Percentiles rank a stretch among this genome's conserved stretches.
Evolutionary conservation across 2,888 invertebrate species (phyloP).

Genomic region (Cenopis cana): DNA sequence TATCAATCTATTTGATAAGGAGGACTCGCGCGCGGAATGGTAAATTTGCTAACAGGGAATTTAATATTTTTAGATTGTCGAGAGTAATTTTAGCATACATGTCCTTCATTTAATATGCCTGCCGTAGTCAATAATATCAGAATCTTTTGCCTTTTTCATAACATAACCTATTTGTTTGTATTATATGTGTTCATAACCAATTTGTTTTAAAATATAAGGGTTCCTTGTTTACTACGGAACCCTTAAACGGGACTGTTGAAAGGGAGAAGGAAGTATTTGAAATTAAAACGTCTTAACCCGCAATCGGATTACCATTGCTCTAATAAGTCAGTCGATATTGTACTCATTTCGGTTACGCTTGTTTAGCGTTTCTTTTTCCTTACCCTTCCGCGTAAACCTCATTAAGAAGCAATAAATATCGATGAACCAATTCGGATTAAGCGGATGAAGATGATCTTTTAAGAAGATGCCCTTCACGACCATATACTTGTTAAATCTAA

Average conservation of each 20-base stretch:
- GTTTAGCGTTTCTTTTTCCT: slow-evolving; percentile 8
- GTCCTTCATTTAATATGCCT: too few relatives aligned
- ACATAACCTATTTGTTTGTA: too few relatives aligned
- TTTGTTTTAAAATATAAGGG: too few relatives aligned
- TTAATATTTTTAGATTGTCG: neutral
- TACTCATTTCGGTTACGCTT: slow-evolving; percentile 6
- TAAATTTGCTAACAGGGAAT: neutral
- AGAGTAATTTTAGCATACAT: neutral
- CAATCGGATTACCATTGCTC: neutral
- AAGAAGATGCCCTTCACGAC: slow-evolving; percentile 25
- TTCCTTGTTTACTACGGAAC: too few relatives aligned
- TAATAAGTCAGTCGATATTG: neutral
- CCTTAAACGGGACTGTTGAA: too few relatives aligned
- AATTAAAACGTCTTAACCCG: neutral
- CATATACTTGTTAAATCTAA: slow-evolving; percentile 35
- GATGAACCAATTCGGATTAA: slow-evolving; percentile 1
- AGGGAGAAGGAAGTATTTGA: neutral
- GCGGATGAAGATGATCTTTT: slow-evolving; percentile 11
- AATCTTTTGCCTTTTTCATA: too few relatives aligned
- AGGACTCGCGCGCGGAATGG: too few relatives aligned
- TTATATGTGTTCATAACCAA: too few relatives aligned
- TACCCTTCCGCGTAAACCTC: neutral
- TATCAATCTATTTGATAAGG: neutral
- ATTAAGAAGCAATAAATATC: slow-evolving; percentile 24
- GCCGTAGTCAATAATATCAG: too few relatives aligned